Base-by-base conservation (phyloP, 1,140 invertebrate species). In the Marisa cornuarietis region DNA sequence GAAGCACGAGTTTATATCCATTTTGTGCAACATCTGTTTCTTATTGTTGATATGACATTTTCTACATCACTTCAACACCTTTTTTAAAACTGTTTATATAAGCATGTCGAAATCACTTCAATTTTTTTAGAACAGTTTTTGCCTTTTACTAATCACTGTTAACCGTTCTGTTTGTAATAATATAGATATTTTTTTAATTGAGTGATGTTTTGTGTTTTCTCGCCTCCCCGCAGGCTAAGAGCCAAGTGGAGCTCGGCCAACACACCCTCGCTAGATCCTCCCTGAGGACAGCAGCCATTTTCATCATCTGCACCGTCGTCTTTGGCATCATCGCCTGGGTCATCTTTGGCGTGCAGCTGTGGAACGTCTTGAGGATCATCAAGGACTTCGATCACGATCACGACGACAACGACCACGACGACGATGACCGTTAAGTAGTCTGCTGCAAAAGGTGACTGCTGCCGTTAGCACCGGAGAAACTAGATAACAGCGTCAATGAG, bases 261-360 rank as follows among this genome's bases (percentile, higher is more conserved):
- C 65, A 77, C 76, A 77, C 76, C 9, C 13, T 52, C 2, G 76
- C 76, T 63, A 51, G 58, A 42, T 24, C 42, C 6, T 22, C 76
- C 7, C 76, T 77, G 18, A 63, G 51, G 16, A 77, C 65, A 11
- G 24, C n/a, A 3, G 54, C 42, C 65, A 77, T 77, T 51, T 68
- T 77, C 76, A 51, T 77, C 42, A 65, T 14, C 51, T 24, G 65
- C 76, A 68, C 76, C 42, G 22, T 77, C 51, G 10, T 77, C 63
- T 51, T 68, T n/a, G 76, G 76, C 63, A 77, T 54, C 76, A 69
- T 77, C 76, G 65, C 65, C 51, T 77, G 76, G 76, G 49, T 69
- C 76, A 77, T 77, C 76, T 52, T 69, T 22, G 76, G 14, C 63
- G 52, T 77, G 13, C 54, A 65, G 18, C 16, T 77, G 49, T 68